These are phyloP conservation scores for Luperina nickerlii DNA, from an alignment of 2,888 invertebrate species.

Conservation along the genomic window DNA sequence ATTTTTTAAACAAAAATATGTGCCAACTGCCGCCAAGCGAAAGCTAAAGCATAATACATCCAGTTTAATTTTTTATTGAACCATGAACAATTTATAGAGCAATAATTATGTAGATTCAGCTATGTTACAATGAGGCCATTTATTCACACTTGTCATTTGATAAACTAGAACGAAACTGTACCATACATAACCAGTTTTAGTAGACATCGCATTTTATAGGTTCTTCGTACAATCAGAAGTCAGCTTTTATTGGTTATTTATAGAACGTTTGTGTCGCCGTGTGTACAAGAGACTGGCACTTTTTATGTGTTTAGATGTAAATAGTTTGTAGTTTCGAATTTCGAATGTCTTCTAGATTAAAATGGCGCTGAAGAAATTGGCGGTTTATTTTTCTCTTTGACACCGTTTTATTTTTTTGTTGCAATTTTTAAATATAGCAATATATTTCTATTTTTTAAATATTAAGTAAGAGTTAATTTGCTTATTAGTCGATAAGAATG, in stretches of 20 bases:
- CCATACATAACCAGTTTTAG: background rate
- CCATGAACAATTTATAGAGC: slow-evolving; percentile 61
- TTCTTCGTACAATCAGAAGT: background rate
- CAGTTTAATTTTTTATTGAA: slow-evolving; percentile 55
- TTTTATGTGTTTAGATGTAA: slow-evolving; percentile 48
- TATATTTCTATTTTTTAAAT: no score
- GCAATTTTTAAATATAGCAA: background rate
- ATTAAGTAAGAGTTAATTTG: no score
- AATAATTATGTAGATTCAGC: slow-evolving; percentile 63
- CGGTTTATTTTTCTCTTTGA: background rate
- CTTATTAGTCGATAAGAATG: no score
- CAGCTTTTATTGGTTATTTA: background rate
- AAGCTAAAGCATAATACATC: slow-evolving; percentile 44
- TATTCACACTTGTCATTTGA: slow-evolving; percentile 64
- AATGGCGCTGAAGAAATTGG: background rate
- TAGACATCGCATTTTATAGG: background rate
- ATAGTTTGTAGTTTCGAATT: slow-evolving; percentile 40
- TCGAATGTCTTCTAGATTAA: slow-evolving; percentile 1
- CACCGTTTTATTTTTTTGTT: slow-evolving; percentile 1
- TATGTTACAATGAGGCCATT: slow-evolving; percentile 64
- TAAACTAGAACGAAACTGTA: slow-evolving; percentile 38
- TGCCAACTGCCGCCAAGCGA: slow-evolving; percentile 52
- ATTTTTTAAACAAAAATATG: slow-evolving; percentile 60
- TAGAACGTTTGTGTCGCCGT: background rate
- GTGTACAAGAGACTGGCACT: slow-evolving; percentile 23